Percentiles rank a stretch among this genome's conserved stretches.
These are phyloP conservation scores for Sander vitreus DNA, from an alignment of 2,113 vertebrate species.

Conservation along the genomic window DNA sequence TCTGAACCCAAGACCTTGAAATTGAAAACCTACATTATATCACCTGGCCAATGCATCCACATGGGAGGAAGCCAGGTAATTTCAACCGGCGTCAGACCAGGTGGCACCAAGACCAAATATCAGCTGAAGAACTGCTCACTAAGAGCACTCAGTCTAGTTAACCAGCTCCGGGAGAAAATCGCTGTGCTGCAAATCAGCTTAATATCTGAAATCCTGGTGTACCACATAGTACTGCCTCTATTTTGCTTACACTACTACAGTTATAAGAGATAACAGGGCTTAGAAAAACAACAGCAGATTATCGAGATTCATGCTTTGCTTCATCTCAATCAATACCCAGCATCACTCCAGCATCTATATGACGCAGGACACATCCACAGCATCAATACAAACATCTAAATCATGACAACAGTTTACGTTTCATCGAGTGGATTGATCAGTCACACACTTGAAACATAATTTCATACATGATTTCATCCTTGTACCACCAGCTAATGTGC, in stretches of 20 bases:
- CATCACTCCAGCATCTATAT: not conserved
- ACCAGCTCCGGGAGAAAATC: conserved; percentile 9
- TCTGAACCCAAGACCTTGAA: conserved; percentile 31
- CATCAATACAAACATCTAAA: not conserved
- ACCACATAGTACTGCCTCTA: not conserved
- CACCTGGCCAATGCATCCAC: not conserved
- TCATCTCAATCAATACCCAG: not conserved
- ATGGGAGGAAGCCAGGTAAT: not conserved
- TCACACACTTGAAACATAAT: conserved; percentile 35
- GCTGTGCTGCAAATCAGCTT: not conserved
- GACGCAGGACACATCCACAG: not conserved
- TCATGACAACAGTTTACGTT: not conserved
- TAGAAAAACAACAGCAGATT: not conserved
- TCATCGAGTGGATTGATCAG: not conserved
- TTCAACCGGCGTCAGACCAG: conserved; percentile 20
- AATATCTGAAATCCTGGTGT: not conserved
- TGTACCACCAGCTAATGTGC: conserved; percentile 57
- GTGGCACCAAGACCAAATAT: conserved; percentile 23
- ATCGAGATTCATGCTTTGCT: not conserved
- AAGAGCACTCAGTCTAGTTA: not conserved
- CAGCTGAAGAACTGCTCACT: not conserved
- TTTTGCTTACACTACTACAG: not conserved
- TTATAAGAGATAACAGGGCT: not conserved
- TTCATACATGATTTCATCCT: conserved; percentile 63
- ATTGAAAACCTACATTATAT: conserved; percentile 11